Percentiles rank a stretch among this genome's conserved stretches.
phyloP scores from a whole-genome alignment of 2,888 invertebrate species.

The Tanypteryx hageni region DNA sequence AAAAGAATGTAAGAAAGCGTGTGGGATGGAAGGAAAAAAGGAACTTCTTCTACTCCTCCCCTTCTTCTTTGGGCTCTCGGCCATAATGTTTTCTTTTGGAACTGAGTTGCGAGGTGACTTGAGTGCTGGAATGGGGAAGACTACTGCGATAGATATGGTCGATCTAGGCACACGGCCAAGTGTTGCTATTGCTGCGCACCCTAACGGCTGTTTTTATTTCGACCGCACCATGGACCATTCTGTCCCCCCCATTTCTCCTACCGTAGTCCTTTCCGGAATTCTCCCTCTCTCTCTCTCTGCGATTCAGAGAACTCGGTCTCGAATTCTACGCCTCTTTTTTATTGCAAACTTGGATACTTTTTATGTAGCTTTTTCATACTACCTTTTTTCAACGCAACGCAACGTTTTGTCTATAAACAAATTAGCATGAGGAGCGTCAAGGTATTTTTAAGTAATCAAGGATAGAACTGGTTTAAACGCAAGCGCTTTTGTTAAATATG shows the following conservation, averaged over 20 bases:
- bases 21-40: background rate
- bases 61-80: background rate
- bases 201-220: conserved; percentile 27
- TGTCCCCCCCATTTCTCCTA: background rate
- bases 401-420: too few species aligned
- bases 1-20: background rate
- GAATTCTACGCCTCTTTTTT: background rate
- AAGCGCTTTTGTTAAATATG: too few species aligned
- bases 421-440: too few species aligned
- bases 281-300: background rate
- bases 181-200: conserved; percentile 15
- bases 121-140: background rate
- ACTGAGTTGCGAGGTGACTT: conserved; percentile 50
- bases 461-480: too few species aligned
- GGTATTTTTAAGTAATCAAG: too few species aligned
- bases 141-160: conserved; percentile 53
- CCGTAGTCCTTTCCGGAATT: background rate
- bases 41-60: background rate
- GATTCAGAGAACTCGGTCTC: background rate
- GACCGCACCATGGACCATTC: background rate
- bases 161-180: conserved; percentile 59
- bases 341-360: background rate
- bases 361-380: too few species aligned
- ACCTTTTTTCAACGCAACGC: too few species aligned
- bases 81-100: conserved; percentile 41